Conservation (phyloP, 2,888 invertebrate genomes). For the Meloe dianella region DNA sequence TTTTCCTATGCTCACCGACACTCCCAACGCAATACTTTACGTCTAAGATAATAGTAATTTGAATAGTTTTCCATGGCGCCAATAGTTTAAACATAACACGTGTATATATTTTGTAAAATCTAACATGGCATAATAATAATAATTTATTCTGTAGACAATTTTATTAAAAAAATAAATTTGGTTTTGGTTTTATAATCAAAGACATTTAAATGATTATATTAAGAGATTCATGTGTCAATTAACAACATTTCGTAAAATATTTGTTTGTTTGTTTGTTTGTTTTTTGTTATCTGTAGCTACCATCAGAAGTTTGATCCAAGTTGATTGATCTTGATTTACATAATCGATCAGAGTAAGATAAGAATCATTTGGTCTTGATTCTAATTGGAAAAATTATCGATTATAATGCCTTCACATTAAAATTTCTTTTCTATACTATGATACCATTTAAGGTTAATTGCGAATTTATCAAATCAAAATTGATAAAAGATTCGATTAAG, state of each 20-base stretch:
- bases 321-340: slow-evolving; percentile 29
- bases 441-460: neutral
- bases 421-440: neutral
- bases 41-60: slow-evolving; percentile 23
- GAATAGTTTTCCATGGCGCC: slow-evolving; percentile 31
- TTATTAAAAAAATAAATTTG: neutral
- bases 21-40: slow-evolving; percentile 26
- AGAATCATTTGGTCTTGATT: neutral
- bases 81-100: slow-evolving; percentile 8
- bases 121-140: slow-evolving; percentile 1
- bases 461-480: neutral
- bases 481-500: slow-evolving; percentile 7
- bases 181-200: neutral
- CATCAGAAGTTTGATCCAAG: slow-evolving; percentile 19
- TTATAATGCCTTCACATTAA: neutral
- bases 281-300: slow-evolving; percentile 21
- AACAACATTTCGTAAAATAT: slow-evolving; percentile 33
- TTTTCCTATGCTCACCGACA: slow-evolving; percentile 27
- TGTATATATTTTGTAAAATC: slow-evolving; percentile 1
- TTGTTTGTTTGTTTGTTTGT: slow-evolving; percentile 23
- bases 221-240: slow-evolving; percentile 33
- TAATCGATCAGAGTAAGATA: slow-evolving; percentile 21
- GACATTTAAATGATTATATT: slow-evolving; percentile 26
- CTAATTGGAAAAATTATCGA: slow-evolving; percentile 1
- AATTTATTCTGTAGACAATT: no score